phyloP scores from a whole-genome alignment of 2,113 vertebrate species.

The Chitala chitala region DNA sequence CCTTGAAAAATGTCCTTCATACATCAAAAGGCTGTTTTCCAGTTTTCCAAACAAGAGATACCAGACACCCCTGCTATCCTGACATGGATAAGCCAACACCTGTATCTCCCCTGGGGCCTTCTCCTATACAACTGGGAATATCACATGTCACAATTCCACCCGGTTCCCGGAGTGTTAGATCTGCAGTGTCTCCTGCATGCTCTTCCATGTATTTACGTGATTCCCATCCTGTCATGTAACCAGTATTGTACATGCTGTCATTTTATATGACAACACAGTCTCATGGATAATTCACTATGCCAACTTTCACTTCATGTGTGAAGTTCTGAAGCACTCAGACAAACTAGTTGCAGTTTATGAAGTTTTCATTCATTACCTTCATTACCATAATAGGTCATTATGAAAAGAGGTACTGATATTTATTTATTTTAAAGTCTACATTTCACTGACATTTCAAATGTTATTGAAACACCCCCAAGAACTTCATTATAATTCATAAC shows the following conservation, averaged over 20 bases:
- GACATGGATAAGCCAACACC: constrained; percentile 1
- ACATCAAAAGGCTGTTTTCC: neutral
- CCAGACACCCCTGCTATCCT: neutral
- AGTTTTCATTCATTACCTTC: neutral
- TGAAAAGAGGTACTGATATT: neutral
- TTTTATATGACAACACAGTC: constrained; percentile 9
- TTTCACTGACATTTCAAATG: neutral
- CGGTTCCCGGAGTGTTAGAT: neutral
- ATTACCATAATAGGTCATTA: neutral
- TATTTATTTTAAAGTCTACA: neutral
- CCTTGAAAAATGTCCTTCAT: neutral
- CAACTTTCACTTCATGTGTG: neutral
- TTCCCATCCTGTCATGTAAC: neutral
- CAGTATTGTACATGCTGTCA: neutral
- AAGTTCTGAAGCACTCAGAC: neutral
- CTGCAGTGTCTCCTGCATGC: neutral
- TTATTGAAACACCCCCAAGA: neutral
- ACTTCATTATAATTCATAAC: neutral
- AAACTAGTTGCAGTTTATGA: neutral
- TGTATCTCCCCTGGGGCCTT: neutral
- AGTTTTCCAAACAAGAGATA: constrained; percentile 18
- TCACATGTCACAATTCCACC: constrained; percentile 8
- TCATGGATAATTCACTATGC: neutral
- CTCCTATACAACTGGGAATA: neutral
- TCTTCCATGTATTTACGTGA: neutral